Base-by-base conservation (phyloP, 2,888 invertebrate genomes). In the Drosophila testacea region DNA sequence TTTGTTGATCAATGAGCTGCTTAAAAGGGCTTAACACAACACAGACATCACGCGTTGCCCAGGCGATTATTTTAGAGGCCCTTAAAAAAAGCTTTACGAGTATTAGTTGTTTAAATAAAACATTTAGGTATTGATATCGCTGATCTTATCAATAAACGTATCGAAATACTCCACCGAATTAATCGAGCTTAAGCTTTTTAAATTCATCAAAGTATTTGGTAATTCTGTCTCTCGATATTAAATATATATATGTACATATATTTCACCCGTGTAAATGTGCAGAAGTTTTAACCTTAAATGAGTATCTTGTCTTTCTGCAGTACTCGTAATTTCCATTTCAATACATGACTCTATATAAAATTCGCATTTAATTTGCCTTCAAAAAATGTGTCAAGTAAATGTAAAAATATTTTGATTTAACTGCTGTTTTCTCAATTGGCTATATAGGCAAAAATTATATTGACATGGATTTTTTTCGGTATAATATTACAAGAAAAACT, bases 1-100 rank as follows among this genome's bases (percentile, higher is more conserved):
- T 65, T 64, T 65, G 72, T 67, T 67, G 73, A 73, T 80, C 77
- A 77, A 62, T 83, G 80, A 80, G 80, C 84, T 70, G 80, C 81
- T 80, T 83, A 81, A 63, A 42, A 27, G 16, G 48, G 50, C 66
- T 80, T 65, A 67, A 75, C 36, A 52, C 16, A 56, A 54, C 9
- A 51, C 42, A 38, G 22, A 2, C 22, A 22, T 22, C 41, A 28
- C n/a, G 2, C 47, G 62, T 65, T 74, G 48, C 32, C 52, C 51
- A 42, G 56, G 52, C 60, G 46, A 56, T 64, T 63, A 52, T 55
- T 57, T 66, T n/a, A 1, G 38, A 60, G 51, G 44, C 36, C 55
- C 59, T 73, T 76, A 54, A 39, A 42, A 41, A 38, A 39, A 22
- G 30, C 39, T 65, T 75, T 55, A 39, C n/a, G 34, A 13, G 57